Evolutionary conservation across 1,140 invertebrate genomes (phyloP).

Genomic region (Potamilus streckersoni): DNA sequence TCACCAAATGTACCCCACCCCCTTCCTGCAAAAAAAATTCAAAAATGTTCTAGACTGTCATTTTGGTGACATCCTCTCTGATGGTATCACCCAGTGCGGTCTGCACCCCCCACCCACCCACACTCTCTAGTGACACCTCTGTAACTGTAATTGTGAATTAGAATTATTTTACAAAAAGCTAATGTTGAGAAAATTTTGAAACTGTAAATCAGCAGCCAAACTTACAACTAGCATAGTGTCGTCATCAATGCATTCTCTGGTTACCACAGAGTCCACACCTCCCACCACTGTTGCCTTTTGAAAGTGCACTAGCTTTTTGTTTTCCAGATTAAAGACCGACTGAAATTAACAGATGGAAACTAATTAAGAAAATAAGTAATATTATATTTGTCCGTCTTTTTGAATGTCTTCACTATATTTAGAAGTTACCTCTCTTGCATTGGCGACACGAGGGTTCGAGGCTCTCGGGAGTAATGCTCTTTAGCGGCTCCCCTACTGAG

Average conservation of each 20-base stretch:
- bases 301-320: slow-evolving; percentile 49
- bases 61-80: no score
- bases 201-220: background rate
- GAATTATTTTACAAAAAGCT: background rate
- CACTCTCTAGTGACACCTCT: background rate
- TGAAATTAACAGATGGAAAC: slow-evolving; percentile 36
- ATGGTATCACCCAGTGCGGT: no score
- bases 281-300: slow-evolving; percentile 47
- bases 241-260: slow-evolving; percentile 46
- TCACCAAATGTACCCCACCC: no score
- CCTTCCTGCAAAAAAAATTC: no score
- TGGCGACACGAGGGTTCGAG: no score
- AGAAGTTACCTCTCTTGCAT: background rate
- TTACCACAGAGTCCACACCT: slow-evolving; percentile 47
- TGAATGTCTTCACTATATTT: background rate
- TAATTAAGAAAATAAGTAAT: background rate
- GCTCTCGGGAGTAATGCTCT: no score
- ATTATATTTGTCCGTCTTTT: background rate
- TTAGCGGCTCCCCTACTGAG: no score
- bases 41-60: no score
- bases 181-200: background rate
- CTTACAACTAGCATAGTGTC: slow-evolving; percentile 53
- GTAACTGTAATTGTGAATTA: background rate
- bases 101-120: no score
- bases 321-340: slow-evolving; percentile 56